These are phyloP conservation scores for Diplogasteroides magnus DNA, from an alignment of 1,140 invertebrate species.

Conservation along the genomic window DNA sequence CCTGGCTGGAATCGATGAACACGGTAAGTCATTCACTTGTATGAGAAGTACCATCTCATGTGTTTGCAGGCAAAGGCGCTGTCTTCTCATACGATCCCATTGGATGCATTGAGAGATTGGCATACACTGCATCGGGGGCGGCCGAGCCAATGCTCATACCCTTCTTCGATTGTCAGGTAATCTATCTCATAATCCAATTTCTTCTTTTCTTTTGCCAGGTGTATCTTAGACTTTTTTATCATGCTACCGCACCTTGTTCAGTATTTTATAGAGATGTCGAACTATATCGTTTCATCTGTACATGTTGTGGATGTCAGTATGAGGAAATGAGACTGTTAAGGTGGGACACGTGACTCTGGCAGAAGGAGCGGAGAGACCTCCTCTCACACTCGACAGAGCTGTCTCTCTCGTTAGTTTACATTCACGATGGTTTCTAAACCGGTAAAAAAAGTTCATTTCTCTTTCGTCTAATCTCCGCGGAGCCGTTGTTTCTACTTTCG, in stretches of 20 bases:
- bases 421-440: no score
- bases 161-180: constrained; percentile 62
- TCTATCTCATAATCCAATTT: background rate
- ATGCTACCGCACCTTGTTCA: no score
- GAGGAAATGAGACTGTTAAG: no score
- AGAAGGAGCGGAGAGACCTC: constrained; percentile 43
- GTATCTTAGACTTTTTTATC: constrained; percentile 14
- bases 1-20: constrained; percentile 72
- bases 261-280: no score
- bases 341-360: constrained; percentile 41
- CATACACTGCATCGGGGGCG: constrained; percentile 75
- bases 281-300: no score
- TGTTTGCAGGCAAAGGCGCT: constrained; percentile 75
- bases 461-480: no score
- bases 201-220: constrained; percentile 3
- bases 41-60: background rate
- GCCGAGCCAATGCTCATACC: constrained; percentile 61
- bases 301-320: no score
- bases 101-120: constrained; percentile 78
- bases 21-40: constrained; percentile 56
- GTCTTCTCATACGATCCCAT: constrained; percentile 95
- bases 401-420: constrained; percentile 68
- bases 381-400: constrained; percentile 72
- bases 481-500: no score
- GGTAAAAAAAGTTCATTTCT: no score